Percentiles rank a stretch among this genome's conserved stretches.
Conservation (phyloP, 1,140 invertebrate species). For the Drosophila obscura region DNA sequence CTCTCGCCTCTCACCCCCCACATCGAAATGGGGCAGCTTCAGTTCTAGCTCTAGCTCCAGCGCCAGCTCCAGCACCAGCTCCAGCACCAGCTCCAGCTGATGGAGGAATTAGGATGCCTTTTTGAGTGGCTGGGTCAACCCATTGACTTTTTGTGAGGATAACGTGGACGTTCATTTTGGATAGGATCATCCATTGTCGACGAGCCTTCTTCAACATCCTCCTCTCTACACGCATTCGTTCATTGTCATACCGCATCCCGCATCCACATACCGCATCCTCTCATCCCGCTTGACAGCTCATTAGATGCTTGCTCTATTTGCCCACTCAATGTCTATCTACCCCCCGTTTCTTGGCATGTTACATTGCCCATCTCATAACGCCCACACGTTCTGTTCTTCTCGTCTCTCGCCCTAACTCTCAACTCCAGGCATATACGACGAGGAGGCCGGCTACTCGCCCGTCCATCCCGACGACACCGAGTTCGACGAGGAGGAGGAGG, state of each 20-base stretch:
- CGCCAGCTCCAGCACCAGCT: no score
- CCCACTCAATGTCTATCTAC: slow-evolving; percentile 51
- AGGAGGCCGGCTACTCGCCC: slow-evolving; percentile 73
- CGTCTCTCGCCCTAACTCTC: slow-evolving; percentile 52
- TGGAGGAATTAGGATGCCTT: neutral
- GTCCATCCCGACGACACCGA: slow-evolving; percentile 75
- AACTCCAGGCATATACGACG: slow-evolving; percentile 75
- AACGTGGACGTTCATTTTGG: slow-evolving; percentile 1
- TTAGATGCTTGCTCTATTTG: slow-evolving; percentile 74
- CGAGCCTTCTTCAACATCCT: slow-evolving; percentile 12
- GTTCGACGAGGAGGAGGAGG: slow-evolving; percentile 78
- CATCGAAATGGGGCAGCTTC: neutral
- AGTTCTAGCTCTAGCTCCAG: neutral
- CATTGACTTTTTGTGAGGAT: no score
- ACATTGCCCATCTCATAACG: slow-evolving; percentile 82
- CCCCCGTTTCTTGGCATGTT: slow-evolving; percentile 71
- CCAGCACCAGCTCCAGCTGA: neutral
- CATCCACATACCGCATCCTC: slow-evolving; percentile 26
- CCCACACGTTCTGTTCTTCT: slow-evolving; percentile 69
- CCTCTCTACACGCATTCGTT: slow-evolving; percentile 8
- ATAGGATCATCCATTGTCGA: slow-evolving; percentile 12
- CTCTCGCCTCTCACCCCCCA: neutral
- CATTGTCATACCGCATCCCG: slow-evolving; percentile 14
- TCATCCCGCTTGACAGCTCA: slow-evolving; percentile 59
- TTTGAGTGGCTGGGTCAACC: slow-evolving; percentile 22